Evolutionary conservation across 2,113 vertebrate genomes (phyloP).

Genomic region (Canis aureus): DNA sequence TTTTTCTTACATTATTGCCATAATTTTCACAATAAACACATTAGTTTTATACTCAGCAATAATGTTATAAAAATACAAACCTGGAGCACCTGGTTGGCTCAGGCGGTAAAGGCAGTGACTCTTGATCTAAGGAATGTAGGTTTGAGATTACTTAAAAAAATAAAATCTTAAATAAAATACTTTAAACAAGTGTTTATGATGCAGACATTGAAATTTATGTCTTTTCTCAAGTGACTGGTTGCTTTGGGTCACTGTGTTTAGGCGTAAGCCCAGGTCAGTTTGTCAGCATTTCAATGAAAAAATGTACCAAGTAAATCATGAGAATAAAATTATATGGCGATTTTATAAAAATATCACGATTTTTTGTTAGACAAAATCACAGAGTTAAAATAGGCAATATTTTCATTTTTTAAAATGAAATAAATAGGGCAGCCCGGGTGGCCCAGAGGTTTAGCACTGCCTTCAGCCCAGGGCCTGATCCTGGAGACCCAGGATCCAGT

Average conservation of each 20-base stretch:
- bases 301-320: conserved; percentile 45
- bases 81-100: neutral
- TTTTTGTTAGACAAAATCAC: conserved; percentile 20
- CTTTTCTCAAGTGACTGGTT: conserved; percentile 16
- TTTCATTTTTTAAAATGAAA: conserved; percentile 49
- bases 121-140: neutral
- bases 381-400: neutral
- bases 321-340: conserved; percentile 32
- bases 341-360: neutral
- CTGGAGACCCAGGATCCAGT: no score
- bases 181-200: conserved; percentile 27
- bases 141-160: neutral
- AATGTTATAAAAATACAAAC: conserved; percentile 21
- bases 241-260: conserved; percentile 3
- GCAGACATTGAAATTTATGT: conserved; percentile 24
- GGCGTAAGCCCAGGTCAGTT: neutral
- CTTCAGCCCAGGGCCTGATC: no score
- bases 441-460: no score
- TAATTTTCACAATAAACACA: conserved; percentile 39
- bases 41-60: conserved; percentile 47
- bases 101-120: neutral
- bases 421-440: neutral
- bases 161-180: neutral
- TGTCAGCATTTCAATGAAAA: conserved; percentile 32
- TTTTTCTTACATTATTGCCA: conserved; percentile 25